Evolutionary conservation across 2,113 vertebrate species (phyloP), one percentile per base, ranked within the genome.

Genomic region (Crotalus tigris): DNA sequence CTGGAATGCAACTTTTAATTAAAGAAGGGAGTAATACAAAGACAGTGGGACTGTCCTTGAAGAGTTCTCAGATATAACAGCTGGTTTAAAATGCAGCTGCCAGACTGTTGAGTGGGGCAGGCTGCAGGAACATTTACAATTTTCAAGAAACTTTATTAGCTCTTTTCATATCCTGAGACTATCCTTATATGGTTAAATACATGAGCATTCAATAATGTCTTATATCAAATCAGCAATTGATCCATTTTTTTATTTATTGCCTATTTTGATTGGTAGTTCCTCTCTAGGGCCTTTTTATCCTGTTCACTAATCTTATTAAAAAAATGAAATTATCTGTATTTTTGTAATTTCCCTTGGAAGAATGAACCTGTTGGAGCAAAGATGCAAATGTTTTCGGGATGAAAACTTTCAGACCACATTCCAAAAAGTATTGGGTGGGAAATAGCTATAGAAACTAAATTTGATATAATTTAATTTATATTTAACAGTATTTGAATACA

Each of bases 1-100:
- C 51, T 86, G 93, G 95, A 95, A 93, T 95, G 53, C 57, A 0
- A 57, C 87, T 93, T 95, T 97, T 96, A 86, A 94, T 33, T 91
- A 94, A 97, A 90, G 95, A 92, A 95, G 96, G 92, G 91, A 96
- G 69, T 5, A n/a, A 69, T 69, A 69, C 29, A 69, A 69, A 33
- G 64, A 33, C 29, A 69, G 2, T 92, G 21, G 49, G n/a, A 8
- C 10, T 69, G 49, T 23, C 46, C 88, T 92, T 92, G 51, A 88
- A 92, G 59, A 88, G 21, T 57, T 75, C 33, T 89, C 3, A 19
- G 57, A 92, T 81, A 81, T 39, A 92, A 88, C 29, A 59, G 33
- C 87, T 46, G 61, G n/a, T 75, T 89, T 64, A 89, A 55, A 92
- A 89, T 75, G 49, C n/a, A 44, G 59, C n/a, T 54, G 12, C 59